Evolutionary conservation across 2,888 invertebrate species (phyloP).

Genomic region (Notodonta ziczac): DNA sequence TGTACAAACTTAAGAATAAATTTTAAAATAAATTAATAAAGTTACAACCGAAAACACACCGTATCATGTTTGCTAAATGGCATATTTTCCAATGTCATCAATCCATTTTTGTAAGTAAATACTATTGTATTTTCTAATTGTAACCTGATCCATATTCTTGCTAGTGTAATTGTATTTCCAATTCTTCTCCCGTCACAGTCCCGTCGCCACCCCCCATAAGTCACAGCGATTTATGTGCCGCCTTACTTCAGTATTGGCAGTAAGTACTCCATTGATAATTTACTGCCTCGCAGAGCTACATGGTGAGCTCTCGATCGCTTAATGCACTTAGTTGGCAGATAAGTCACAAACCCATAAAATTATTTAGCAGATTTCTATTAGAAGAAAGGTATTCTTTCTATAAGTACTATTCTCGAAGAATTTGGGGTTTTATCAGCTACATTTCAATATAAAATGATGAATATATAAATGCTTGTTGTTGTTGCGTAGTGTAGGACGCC

Average conservation of each 20-base stretch:
- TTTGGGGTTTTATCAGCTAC: too few relatives aligned
- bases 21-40: too few relatives aligned
- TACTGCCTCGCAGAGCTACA: conserved; percentile 32
- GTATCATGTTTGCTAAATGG: too few relatives aligned
- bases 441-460: too few relatives aligned
- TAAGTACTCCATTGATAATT: conserved; percentile 54
- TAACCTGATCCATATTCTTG: conserved; percentile 14
- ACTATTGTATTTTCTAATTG: conserved; percentile 7
- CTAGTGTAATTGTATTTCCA: conserved; percentile 8
- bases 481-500: too few relatives aligned
- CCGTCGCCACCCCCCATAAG: conserved; percentile 14
- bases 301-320: conserved; percentile 30
- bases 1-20: too few relatives aligned
- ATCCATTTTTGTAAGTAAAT: too few relatives aligned
- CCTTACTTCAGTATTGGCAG: conserved; percentile 42
- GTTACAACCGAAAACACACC: too few relatives aligned
- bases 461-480: too few relatives aligned
- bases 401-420: too few relatives aligned
- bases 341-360: conserved; percentile 16
- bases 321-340: conserved; percentile 42
- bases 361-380: neutral
- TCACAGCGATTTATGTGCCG: conserved; percentile 54
- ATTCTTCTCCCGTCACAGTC: conserved; percentile 20
- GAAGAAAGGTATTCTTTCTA: too few relatives aligned
- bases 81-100: too few relatives aligned